Evolutionary conservation across 2,113 vertebrate genomes (phyloP).

Genomic region (Macaca nemestrina): DNA sequence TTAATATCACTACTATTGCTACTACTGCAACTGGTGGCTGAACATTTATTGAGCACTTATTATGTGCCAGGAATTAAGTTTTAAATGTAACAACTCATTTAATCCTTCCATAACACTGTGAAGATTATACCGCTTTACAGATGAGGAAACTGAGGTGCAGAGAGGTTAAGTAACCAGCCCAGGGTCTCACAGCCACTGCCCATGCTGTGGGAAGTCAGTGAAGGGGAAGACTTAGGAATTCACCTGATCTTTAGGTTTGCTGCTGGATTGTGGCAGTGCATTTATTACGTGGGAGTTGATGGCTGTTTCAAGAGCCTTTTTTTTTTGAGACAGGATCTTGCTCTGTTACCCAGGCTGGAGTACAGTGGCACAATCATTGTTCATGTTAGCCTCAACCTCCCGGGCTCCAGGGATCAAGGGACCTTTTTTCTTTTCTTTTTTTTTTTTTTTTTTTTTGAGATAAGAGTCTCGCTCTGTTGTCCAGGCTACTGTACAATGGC

Average conservation of each 20-base stretch:
- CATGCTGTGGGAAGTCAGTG: neutral
- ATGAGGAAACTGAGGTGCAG: neutral
- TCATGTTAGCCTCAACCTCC: too few relatives aligned
- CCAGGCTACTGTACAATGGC: too few relatives aligned
- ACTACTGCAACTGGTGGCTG: neutral
- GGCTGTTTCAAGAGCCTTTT: neutral
- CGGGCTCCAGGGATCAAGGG: too few relatives aligned
- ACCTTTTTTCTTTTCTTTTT: too few relatives aligned
- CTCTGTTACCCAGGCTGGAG: too few relatives aligned
- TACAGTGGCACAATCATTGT: too few relatives aligned
- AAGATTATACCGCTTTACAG: neutral
- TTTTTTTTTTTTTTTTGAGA: too few relatives aligned
- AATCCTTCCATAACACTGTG: neutral
- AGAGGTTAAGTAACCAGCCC: neutral
- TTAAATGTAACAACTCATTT: neutral
- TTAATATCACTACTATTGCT: fast-evolving
- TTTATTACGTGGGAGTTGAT: neutral
- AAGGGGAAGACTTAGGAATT: neutral
- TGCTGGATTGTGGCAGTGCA: neutral
- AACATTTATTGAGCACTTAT: neutral
- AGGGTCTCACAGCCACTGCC: neutral
- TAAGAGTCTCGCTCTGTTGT: too few relatives aligned
- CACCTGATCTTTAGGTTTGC: neutral
- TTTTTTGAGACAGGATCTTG: too few relatives aligned
- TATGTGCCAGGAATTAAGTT: neutral